A percentile compares a stretch with the other conserved stretches of the same genome.
Evolutionary conservation across 2,113 vertebrate genomes (phyloP).

Genomic region (Xyrauchen texanus): DNA sequence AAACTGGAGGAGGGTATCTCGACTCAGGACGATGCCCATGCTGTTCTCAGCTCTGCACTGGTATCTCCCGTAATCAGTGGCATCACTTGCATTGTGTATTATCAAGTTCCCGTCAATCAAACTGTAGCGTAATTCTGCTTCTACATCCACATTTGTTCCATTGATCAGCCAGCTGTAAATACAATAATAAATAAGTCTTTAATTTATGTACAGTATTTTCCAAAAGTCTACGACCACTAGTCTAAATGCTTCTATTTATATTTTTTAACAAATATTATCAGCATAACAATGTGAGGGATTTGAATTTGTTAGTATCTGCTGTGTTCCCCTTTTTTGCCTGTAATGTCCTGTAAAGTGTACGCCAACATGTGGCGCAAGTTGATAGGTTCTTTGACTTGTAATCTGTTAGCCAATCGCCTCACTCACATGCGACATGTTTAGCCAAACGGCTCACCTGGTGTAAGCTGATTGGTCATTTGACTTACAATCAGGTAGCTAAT

Average conservation of each 20-base stretch:
- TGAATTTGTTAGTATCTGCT: too few relatives aligned
- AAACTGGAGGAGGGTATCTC: constrained; percentile 87
- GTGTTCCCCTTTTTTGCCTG: too few relatives aligned
- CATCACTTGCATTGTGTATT: constrained; percentile 84
- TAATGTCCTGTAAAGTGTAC: too few relatives aligned
- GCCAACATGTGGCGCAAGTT: too few relatives aligned
- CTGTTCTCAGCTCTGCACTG: constrained; percentile 87
- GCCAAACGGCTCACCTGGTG: too few relatives aligned
- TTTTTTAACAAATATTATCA: constrained; percentile 79
- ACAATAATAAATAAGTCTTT: constrained; percentile 23
- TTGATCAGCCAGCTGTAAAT: constrained; percentile 88
- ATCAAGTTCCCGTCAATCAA: constrained; percentile 87
- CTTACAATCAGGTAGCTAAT: too few relatives aligned
- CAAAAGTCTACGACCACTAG: not conserved
- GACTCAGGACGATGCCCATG: constrained; percentile 85
- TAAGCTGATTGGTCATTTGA: too few relatives aligned
- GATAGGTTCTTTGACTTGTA: too few relatives aligned
- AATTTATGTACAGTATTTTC: not conserved
- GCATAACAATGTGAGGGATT: constrained; percentile 87
- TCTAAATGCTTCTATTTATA: too few relatives aligned
- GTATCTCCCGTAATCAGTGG: constrained; percentile 85
- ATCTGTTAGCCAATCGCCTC: too few relatives aligned
- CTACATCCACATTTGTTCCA: constrained; percentile 81
- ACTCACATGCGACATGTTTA: too few relatives aligned
- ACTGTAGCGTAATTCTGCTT: constrained; percentile 85